Evolutionary conservation across 1,140 invertebrate genomes (phyloP), one percentile per base, ranked within the genome.

Genomic region (Eurosta solidaginis): DNA sequence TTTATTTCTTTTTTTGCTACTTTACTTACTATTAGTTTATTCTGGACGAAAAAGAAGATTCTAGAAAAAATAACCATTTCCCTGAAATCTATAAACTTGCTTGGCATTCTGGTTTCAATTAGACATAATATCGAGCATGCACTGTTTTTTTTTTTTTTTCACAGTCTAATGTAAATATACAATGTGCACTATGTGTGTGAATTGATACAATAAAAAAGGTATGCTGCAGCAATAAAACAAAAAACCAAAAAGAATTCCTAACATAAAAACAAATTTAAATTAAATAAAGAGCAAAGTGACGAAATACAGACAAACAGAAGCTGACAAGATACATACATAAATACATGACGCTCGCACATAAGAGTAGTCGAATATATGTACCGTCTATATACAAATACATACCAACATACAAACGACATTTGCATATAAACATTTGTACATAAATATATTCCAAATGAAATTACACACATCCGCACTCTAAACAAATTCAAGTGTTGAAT

Each of bases 201-300:
- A 42, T 17, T 68, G 33, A 68, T 68, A 68, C 59, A 68, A 68
- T 68, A 40, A 17, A n/a, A 33, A 40, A 68, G 59, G 40, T 22
- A 33, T 68, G 59, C 40, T 10, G 14, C 59, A 68, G n/a, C n/a
- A 68, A 40, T 33, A 68, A 40, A 6, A 68, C n/a, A 68, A n/a
- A n/a, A n/a, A n/a, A n/a, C n/a, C n/a, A n/a, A n/a, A n/a, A n/a
- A n/a, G n/a, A n/a, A n/a, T n/a, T n/a, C n/a, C 27, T 68, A 42
- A 68, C 59, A 68, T 40, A 68, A 40, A 68, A 68, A 68, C n/a
- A 68, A 42, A 14, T 68, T 68, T 68, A 68, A 68, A 68, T 68
- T 68, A 68, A 68, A 68, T 68, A 68, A 68, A 68, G 59, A 68
- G 59, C 59, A 42, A 68, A 68, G 59, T 68, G 59, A 68, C 59